phyloP scores from a whole-genome alignment of 2,113 vertebrate species.

The Pitta sordida region DNA sequence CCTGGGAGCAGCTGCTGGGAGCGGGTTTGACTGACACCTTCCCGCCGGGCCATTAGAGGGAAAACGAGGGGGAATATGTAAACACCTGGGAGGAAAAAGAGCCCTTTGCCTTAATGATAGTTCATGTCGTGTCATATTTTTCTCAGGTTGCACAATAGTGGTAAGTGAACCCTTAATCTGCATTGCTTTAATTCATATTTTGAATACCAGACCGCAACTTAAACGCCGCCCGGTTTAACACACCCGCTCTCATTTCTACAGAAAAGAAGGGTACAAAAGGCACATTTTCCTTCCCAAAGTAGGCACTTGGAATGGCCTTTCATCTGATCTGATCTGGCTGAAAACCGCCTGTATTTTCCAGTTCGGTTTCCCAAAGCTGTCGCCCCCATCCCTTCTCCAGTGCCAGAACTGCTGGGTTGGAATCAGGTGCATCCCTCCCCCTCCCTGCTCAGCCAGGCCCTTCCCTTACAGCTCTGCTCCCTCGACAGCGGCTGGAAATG shows the following conservation, averaged over 20 bases:
- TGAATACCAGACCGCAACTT: not conserved
- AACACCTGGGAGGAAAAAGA: constrained; percentile 39
- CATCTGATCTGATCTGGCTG: not conserved
- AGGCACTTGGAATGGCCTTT: fast-evolving
- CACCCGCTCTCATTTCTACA: not conserved
- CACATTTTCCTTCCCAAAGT: not conserved
- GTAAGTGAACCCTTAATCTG: constrained; percentile 20
- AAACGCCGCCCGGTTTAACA: not conserved
- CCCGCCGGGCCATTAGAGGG: not conserved
- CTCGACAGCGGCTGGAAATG: not conserved
- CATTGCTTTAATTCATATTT: constrained; percentile 24
- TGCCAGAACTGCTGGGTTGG: not conserved
- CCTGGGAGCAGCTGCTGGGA: not conserved
- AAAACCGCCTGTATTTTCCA: not conserved
- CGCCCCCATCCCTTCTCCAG: not conserved
- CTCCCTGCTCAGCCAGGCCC: not conserved
- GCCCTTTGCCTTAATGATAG: constrained; percentile 44
- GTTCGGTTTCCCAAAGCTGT: not conserved
- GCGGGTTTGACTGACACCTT: not conserved
- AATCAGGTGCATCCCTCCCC: not conserved
- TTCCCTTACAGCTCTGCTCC: not conserved
- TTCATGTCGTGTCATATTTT: not conserved
- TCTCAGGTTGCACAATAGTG: not conserved
- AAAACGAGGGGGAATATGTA: not conserved
- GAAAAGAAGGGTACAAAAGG: not conserved